These are phyloP conservation scores for Lutraria rhynchaena DNA, from an alignment of 1,140 invertebrate genomes.

Conservation along the genomic window DNA sequence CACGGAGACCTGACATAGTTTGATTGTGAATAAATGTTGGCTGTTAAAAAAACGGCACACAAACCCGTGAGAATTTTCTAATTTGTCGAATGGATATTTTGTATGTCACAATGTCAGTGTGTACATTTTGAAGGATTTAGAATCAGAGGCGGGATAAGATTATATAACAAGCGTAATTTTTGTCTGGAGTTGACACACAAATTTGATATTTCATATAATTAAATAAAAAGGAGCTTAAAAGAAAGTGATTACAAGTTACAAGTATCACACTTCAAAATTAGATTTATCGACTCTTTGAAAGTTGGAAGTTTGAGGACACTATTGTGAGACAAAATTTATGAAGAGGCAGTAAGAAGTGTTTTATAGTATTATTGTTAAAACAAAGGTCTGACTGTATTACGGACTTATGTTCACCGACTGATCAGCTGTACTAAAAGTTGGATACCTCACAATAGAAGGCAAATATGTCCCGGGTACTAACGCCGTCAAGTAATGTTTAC, in stretches of 20 bases:
- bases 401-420: neutral
- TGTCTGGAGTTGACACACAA: too few species aligned
- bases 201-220: too few species aligned
- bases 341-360: neutral
- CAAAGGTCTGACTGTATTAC: neutral
- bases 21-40: constrained; percentile 9
- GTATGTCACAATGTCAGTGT: too few species aligned
- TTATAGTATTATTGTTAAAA: neutral
- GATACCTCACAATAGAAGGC: neutral
- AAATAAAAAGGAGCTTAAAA: too few species aligned
- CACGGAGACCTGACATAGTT: constrained; percentile 23
- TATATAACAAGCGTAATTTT: too few species aligned
- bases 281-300: neutral
- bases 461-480: constrained; percentile 39
- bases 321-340: neutral
- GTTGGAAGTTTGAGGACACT: neutral
- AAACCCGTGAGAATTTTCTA: constrained; percentile 27
- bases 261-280: neutral
- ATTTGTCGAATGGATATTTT: too few species aligned
- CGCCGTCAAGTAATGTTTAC: constrained; percentile 61
- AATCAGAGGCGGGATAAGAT: too few species aligned
- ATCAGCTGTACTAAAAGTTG: neutral
- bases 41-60: neutral
- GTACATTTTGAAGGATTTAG: too few species aligned
- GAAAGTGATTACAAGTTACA: too few species aligned